phyloP scores from a whole-genome alignment of 1,140 invertebrate species.

The Aplysia californica region DNA sequence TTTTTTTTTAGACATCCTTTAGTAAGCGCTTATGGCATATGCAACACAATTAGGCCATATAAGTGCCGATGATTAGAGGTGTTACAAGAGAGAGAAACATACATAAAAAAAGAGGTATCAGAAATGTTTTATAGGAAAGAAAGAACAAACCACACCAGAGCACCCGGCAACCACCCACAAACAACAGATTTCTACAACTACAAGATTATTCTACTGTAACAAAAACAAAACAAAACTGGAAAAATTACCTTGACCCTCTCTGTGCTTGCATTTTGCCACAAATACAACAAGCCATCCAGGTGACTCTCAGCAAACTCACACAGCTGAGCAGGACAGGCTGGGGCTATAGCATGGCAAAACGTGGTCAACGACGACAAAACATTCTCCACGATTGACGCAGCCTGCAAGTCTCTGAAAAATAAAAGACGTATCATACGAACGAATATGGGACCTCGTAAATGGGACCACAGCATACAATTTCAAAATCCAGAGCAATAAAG shows the following conservation, averaged over 20 bases:
- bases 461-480: not conserved
- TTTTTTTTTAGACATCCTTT: not conserved
- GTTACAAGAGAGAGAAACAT: no score
- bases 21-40: not conserved
- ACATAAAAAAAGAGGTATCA: no score
- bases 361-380: slow-evolving; percentile 40
- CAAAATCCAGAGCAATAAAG: not conserved
- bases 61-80: no score
- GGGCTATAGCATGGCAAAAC: slow-evolving; percentile 36
- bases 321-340: slow-evolving; percentile 40
- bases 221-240: not conserved
- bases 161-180: not conserved
- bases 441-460: not conserved
- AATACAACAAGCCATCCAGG: slow-evolving; percentile 40
- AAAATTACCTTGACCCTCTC: slow-evolving; percentile 37
- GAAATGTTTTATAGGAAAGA: no score
- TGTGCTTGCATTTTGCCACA: slow-evolving; percentile 45
- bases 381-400: slow-evolving; percentile 34
- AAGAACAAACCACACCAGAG: not conserved
- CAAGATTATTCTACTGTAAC: not conserved
- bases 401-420: slow-evolving; percentile 36
- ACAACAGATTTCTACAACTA: not conserved
- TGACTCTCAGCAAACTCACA: slow-evolving; percentile 47
- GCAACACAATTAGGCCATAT: no score
- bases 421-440: not conserved